Percentiles rank a stretch among this genome's conserved stretches.
phyloP scores from a whole-genome alignment of 2,888 invertebrate species.

The Euproctis similis region DNA sequence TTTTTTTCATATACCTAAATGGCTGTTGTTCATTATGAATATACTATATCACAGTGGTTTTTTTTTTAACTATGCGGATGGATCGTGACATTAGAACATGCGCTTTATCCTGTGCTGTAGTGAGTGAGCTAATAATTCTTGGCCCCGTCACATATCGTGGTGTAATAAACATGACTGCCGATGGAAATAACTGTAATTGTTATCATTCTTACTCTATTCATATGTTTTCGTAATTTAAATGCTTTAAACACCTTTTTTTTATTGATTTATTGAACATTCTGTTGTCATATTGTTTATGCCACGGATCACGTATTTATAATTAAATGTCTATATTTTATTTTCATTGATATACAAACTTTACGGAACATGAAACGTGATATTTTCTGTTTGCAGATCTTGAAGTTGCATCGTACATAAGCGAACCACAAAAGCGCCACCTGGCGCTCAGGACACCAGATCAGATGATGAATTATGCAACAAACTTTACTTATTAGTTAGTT shows the following conservation, averaged over 20 bases:
- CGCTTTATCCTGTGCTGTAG: conserved; percentile 1
- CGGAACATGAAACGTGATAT: neutral
- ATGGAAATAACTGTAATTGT: too few relatives aligned
- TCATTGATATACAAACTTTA: too few relatives aligned
- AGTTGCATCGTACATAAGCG: conserved; percentile 42
- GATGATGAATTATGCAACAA: conserved; percentile 54
- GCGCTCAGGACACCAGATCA: conserved; percentile 52
- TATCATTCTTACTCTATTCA: too few relatives aligned
- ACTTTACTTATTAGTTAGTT: conserved; percentile 64
- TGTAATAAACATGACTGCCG: conserved; percentile 1
- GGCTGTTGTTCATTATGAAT: too few relatives aligned
- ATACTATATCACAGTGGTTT: too few relatives aligned
- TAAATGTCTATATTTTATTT: too few relatives aligned
- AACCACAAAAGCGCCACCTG: conserved; percentile 49
- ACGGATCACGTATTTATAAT: neutral
- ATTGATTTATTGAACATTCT: neutral
- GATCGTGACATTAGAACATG: conserved; percentile 5
- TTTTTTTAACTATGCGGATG: too few relatives aligned
- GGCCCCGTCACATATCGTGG: neutral
- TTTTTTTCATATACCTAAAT: too few relatives aligned
- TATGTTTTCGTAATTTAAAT: too few relatives aligned
- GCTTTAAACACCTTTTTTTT: too few relatives aligned
- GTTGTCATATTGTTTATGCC: neutral
- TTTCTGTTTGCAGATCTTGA: conserved; percentile 63
- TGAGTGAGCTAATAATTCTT: neutral